Conservation (phyloP, 2,888 invertebrate genomes). For the Scaptomyza cyrtandrae region DNA sequence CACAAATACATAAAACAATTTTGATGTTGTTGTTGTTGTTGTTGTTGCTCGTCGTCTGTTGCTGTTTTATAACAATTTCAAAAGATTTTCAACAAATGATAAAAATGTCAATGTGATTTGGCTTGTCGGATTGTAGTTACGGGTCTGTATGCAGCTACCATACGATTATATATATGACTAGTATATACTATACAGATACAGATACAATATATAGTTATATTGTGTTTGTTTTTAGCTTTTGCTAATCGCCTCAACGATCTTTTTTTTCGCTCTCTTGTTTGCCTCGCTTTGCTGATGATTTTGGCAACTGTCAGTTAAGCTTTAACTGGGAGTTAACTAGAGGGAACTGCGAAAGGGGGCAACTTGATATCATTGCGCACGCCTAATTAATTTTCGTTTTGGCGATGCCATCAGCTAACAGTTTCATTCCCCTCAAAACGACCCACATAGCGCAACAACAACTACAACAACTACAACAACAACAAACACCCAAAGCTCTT, state of each 20-base stretch:
- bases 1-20: constrained; percentile 56
- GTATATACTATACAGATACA: constrained; percentile 6
- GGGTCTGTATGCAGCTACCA: constrained; percentile 37
- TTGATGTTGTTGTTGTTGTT: constrained; percentile 40
- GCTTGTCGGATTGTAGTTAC: constrained; percentile 69
- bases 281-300: constrained; percentile 55
- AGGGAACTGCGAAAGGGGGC: neutral
- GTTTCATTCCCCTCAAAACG: constrained; percentile 39
- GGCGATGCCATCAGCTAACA: constrained; percentile 58
- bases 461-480: no score
- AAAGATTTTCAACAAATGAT: constrained; percentile 77
- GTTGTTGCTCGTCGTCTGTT: constrained; percentile 61
- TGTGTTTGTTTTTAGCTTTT: constrained; percentile 37
- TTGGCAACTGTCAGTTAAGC: constrained; percentile 39
- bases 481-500: neutral
- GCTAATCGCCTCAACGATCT: constrained; percentile 42
- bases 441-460: neutral
- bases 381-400: constrained; percentile 61
- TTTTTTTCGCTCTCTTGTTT: constrained; percentile 8
- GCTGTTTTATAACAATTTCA: constrained; percentile 78
- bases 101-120: constrained; percentile 80
- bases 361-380: constrained; percentile 48
- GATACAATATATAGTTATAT: constrained; percentile 25
- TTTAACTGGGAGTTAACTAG: neutral
- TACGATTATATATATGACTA: constrained; percentile 33